Evolutionary conservation across 1,140 invertebrate genomes (phyloP).

Genomic region (Bombyx mandarina): DNA sequence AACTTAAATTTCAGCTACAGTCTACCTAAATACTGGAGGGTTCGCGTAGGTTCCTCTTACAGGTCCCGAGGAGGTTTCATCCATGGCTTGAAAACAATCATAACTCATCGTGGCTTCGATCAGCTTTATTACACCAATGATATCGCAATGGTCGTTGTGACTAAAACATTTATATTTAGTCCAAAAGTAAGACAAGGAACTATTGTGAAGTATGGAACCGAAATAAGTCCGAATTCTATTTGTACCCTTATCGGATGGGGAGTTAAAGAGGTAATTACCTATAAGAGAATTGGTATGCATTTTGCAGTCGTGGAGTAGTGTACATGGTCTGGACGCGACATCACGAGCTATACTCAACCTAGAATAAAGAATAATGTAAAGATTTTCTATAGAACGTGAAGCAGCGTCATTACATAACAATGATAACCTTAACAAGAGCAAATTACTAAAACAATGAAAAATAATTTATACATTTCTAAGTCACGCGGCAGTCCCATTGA

Average conservation of each 20-base stretch:
- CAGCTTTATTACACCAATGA: conserved; percentile 50
- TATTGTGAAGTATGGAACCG: conserved; percentile 34
- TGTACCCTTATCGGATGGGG: conserved; percentile 52
- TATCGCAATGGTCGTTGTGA: conserved; percentile 39
- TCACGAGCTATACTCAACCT: no score
- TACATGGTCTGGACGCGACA: no score
- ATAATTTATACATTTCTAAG: no score
- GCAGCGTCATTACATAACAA: no score
- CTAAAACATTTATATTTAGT: conserved; percentile 33
- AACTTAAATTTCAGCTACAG: conserved; percentile 34
- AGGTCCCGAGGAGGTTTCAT: conserved; percentile 38
- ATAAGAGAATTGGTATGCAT: no score
- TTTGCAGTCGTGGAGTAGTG: no score
- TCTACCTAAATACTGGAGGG: conserved; percentile 41
- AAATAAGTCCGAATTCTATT: conserved; percentile 33
- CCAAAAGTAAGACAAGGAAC: conserved; percentile 42
- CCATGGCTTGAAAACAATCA: conserved; percentile 41
- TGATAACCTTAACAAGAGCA: no score
- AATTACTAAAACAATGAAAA: no score
- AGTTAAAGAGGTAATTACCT: conserved; percentile 30
- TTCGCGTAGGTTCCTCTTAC: conserved; percentile 49
- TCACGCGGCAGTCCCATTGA: no score
- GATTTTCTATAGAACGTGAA: no score
- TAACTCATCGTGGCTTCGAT: conserved; percentile 44
- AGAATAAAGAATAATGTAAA: no score